Conservation (phyloP, 2,888 invertebrate species). For the Sisyra terminalis region DNA sequence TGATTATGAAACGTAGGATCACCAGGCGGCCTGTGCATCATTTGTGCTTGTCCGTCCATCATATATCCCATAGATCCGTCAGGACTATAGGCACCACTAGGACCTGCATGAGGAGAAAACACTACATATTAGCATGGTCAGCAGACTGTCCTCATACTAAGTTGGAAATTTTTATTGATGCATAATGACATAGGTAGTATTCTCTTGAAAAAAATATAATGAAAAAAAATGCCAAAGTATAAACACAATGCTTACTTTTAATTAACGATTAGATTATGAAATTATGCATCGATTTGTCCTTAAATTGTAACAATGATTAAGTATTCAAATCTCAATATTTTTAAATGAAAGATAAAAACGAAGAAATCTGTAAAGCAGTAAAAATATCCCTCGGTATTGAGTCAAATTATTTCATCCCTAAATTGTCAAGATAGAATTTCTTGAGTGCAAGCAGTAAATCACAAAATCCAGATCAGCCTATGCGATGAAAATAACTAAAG, state of each 20-base stretch:
- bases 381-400: too few relatives aligned
- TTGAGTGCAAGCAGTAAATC: conserved; percentile 1
- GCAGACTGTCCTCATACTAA: conserved; percentile 31
- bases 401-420: conserved; percentile 1
- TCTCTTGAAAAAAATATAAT: neutral
- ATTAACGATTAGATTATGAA: neutral
- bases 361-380: too few relatives aligned
- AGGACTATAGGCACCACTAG: conserved; percentile 90
- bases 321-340: neutral
- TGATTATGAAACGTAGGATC: conserved; percentile 82
- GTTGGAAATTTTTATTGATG: neutral
- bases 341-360: too few relatives aligned
- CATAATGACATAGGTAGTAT: neutral
- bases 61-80: conserved; percentile 93
- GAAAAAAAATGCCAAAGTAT: too few relatives aligned
- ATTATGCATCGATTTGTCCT: neutral
- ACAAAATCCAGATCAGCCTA: conserved; percentile 1
- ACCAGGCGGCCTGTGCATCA: conserved; percentile 91
- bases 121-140: conserved; percentile 50
- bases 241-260: neutral
- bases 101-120: conserved; percentile 85
- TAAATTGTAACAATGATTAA: neutral
- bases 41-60: conserved; percentile 92
- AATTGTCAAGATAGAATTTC: conserved; percentile 2
- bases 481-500: neutral